Percentiles rank a stretch among this genome's conserved stretches.
Evolutionary conservation across 2,113 vertebrate genomes (phyloP).

Genomic region (Microtus montanus): DNA sequence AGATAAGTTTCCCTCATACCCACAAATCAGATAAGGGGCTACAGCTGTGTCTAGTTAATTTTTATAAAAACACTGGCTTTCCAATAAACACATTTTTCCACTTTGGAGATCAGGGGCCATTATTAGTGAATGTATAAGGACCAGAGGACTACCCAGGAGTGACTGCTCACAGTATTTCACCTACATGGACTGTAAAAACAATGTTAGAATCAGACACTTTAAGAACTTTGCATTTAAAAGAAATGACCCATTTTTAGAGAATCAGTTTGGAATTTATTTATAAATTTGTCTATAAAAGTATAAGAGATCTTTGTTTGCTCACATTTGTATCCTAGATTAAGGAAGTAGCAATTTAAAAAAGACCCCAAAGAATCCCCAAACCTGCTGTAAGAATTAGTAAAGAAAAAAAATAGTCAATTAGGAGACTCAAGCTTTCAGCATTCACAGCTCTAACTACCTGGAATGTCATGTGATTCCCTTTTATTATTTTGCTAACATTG

Average conservation of each 20-base stretch:
- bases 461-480: neutral
- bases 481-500: slow-evolving; percentile 20
- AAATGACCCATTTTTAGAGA: slow-evolving; percentile 19
- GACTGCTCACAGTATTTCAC: slow-evolving; percentile 4
- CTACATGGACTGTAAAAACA: neutral
- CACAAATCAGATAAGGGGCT: neutral
- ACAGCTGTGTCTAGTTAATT: neutral
- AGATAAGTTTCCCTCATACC: neutral
- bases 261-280: slow-evolving; percentile 68
- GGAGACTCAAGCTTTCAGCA: neutral
- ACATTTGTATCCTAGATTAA: slow-evolving; percentile 15
- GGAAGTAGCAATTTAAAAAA: slow-evolving; percentile 29
- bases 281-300: slow-evolving; percentile 30
- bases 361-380: slow-evolving; percentile 4
- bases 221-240: slow-evolving; percentile 37
- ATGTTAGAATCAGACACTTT: neutral
- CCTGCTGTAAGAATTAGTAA: slow-evolving; percentile 32
- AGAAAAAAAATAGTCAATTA: neutral
- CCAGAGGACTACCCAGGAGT: neutral
- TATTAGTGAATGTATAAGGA: slow-evolving; percentile 28
- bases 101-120: neutral
- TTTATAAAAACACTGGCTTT: slow-evolving; percentile 22
- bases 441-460: neutral
- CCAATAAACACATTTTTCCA: neutral
- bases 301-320: neutral